Evolutionary conservation across 2,797 vertebrate genomes (phyloP), one percentile per base, ranked within the genome.

Genomic region (Gallinago solitaria): DNA sequence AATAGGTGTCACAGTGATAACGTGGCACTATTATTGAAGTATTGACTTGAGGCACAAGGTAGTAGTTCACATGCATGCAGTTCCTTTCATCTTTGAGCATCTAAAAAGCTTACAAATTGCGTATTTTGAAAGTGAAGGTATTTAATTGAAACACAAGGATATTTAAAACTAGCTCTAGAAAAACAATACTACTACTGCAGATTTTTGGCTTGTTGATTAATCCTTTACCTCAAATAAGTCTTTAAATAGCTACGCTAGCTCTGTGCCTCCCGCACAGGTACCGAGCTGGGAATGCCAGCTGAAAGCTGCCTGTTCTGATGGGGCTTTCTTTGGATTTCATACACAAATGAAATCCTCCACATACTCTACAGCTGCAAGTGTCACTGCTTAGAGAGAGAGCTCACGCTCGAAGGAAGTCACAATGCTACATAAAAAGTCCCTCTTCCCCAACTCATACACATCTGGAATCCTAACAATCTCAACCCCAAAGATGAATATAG

Each of bases 31-130:
- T 47, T 47, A 51, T 50, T 47, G 11, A 75, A 69, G 39, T 28
- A 91, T 25, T 83, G 70, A 87, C 81, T 77, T 50, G 59, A 89
- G 69, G 65, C 80, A 78, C 12, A 59, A 71, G 74, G 79, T 14
- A 74, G 15, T 63, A 57, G 75, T 68, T 71, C 75, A 50, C 24
- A 68, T 3, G 6, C 3, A 39, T 8, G 25, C n/a, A 32, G 32
- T 15, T 78, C 80, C 59, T 92, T 89, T 95, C 88, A 95, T 79
- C 70, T n/a, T 45, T 39, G 28, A 90, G 69, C 75, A 84, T 19
- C 56, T 30, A 16, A 56, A 63, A 92, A 93, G 50, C 79, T 90
- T 75, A 74, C 39, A 87, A 78, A 81, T 77, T 56, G 70, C 13
- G 2, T 19, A 47, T 73, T 94, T 56, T 78, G 41, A 63, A 75